Percentiles rank a stretch among this genome's conserved stretches.
Evolutionary conservation across 2,797 vertebrate species (phyloP).

Genomic region (Sebastes nivosus): DNA sequence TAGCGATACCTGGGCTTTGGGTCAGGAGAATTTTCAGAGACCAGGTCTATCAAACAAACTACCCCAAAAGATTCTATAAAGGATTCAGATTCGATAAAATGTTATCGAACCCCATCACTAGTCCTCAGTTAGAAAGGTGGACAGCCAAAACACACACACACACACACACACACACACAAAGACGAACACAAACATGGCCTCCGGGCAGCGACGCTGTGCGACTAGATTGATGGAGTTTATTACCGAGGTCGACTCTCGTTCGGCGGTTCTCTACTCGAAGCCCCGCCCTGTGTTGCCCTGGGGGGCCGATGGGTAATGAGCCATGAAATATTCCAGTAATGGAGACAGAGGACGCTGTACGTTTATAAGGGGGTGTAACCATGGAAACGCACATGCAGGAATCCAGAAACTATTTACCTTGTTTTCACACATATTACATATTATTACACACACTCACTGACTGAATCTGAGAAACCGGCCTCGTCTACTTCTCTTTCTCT

Average conservation of each 20-base stretch:
- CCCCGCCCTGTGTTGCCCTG: constrained; percentile 28
- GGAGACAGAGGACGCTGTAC: constrained; percentile 37
- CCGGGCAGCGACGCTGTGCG: constrained; percentile 7
- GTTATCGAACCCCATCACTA: neutral
- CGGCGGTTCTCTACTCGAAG: constrained; percentile 21
- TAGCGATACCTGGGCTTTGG: no score
- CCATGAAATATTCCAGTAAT: constrained; percentile 67
- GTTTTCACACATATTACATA: neutral
- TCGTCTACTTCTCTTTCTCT: neutral
- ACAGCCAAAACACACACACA: neutral
- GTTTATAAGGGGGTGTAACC: constrained; percentile 17
- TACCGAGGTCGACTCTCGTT: constrained; percentile 23
- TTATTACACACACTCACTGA: neutral
- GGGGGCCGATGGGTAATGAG: constrained; percentile 59
- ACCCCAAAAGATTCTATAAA: neutral
- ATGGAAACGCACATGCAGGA: constrained; percentile 34
- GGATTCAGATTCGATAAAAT: neutral
- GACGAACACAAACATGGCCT: neutral
- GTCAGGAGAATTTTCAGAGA: no score
- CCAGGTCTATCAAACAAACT: neutral
- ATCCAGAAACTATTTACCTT: constrained; percentile 34
- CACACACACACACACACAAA: no score
- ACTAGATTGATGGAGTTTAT: constrained; percentile 58
- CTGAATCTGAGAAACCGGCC: neutral
- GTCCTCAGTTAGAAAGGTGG: neutral